These are phyloP conservation scores for Manduca sexta DNA, from an alignment of 1,140 invertebrate species.

Conservation along the genomic window DNA sequence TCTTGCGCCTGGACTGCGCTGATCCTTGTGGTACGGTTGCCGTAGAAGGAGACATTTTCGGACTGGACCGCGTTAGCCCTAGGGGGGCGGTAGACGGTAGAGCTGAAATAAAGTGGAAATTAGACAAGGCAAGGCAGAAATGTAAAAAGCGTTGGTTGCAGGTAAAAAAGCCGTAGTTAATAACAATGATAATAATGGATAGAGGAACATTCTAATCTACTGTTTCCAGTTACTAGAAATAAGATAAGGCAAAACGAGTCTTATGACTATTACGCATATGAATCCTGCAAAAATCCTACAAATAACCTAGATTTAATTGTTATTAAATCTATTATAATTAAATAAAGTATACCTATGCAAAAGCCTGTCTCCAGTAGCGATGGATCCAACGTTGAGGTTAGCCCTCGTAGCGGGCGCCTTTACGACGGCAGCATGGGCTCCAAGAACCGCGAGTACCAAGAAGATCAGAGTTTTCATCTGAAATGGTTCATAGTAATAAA, in stretches of 20 bases:
- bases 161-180: background rate
- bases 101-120: constrained; percentile 28
- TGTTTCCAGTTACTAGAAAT: too few species aligned
- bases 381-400: constrained; percentile 28
- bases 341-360: constrained; percentile 29
- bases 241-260: too few species aligned
- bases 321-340: too few species aligned
- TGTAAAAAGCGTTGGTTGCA: background rate
- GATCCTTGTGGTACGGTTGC: constrained; percentile 28
- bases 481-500: background rate
- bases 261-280: background rate
- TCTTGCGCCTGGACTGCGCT: constrained; percentile 30
- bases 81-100: constrained; percentile 24
- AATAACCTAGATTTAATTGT: too few species aligned
- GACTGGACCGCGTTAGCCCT: constrained; percentile 31
- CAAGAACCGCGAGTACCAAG: constrained; percentile 13
- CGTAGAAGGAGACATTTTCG: constrained; percentile 34
- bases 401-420: constrained; percentile 12
- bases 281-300: background rate
- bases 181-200: too few species aligned
- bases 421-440: constrained; percentile 14
- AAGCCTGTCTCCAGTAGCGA: constrained; percentile 28
- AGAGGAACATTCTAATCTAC: too few species aligned
- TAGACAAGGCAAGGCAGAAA: background rate
- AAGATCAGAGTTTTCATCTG: constrained; percentile 33